Conservation (phyloP, 92 coral and sea anemone genomes). For the Diadumene lineata region DNA sequence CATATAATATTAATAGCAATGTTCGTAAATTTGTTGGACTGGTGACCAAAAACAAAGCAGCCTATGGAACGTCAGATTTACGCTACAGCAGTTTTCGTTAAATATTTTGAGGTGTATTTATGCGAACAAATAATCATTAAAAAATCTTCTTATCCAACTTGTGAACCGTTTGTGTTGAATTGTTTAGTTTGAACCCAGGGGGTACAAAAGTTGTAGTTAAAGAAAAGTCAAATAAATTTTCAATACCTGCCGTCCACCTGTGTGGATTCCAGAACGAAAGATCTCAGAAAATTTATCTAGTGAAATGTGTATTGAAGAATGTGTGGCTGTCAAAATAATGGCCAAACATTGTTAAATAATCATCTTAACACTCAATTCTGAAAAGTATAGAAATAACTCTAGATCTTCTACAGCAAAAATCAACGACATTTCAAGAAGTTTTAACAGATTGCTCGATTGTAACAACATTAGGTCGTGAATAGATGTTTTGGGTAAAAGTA, state of each 20-base stretch:
- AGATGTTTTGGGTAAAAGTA: too few relatives aligned
- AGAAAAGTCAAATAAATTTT: not conserved
- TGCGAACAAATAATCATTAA: not conserved
- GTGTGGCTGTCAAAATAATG: not conserved
- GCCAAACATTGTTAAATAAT: not conserved
- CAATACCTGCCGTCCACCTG: not conserved
- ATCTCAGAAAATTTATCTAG: not conserved
- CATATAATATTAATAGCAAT: conserved; percentile 47
- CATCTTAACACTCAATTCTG: too few relatives aligned
- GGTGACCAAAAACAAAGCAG: conserved; percentile 63
- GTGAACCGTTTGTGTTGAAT: not conserved
- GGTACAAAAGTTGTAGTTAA: not conserved
- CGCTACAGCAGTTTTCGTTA: conserved; percentile 28
- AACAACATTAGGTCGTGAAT: too few relatives aligned
- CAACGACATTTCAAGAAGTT: too few relatives aligned
- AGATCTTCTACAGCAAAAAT: too few relatives aligned
- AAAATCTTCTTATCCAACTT: not conserved
- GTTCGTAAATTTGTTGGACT: conserved; percentile 57
- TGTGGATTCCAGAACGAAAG: not conserved
- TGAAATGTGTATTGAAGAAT: not conserved
- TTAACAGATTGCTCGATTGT: too few relatives aligned
- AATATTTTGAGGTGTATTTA: not conserved
- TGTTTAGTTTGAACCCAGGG: not conserved
- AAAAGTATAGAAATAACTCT: too few relatives aligned
- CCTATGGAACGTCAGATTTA: conserved; percentile 16